Base-by-base conservation (phyloP, 1,140 invertebrate species). In the Tyrophagus putrescentiae region DNA sequence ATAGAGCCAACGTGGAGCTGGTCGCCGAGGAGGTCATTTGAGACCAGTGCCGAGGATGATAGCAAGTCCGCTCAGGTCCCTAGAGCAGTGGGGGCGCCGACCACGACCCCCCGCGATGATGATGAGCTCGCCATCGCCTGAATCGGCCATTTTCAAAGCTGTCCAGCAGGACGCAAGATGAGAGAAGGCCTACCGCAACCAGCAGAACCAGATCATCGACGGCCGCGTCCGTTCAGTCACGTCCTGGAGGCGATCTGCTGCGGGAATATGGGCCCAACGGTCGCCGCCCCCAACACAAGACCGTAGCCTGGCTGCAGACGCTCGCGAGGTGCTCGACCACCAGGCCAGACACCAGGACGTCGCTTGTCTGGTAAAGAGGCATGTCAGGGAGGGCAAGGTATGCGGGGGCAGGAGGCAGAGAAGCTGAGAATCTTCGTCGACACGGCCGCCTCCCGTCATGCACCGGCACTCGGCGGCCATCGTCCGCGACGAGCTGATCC, bases 341-440 rank as follows among this genome's bases (percentile, higher is more conserved):
- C 23, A 57, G 9, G 11, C 48, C 16, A n/a, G 7, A 2, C 16
- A 3, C 13, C 34, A 58, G 29, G 31, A 58, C 13, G 31, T 58
- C 21, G 3, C 41, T 21, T 58, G 18, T 3, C 18, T 58, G 11
- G 41, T 34, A 45, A 5, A 58, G 48, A 48, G 53, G 11, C 41
- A 45, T 58, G 57, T 57, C 11, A 13, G 53, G 25, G 11, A 42
- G 3, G 1, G 27, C n/a, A 58, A 42, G 18, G 16, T 58, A 45
- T 58, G 57, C 31, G 39, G 27, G 52, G 23, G n/a, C 57, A 58
- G 31, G n/a, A n/a, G n/a, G 3, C 3, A 4, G 53, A 58, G 25
- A 58, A 58, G 31, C n/a, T 58, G n/a, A 42, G 18, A 18, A 45
- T 45, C 21, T 45, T 58, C 31, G 41, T 58, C 34, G 57, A 45